These are phyloP conservation scores for Saccostrea echinata DNA, from an alignment of 1,140 invertebrate genomes.

Conservation along the genomic window DNA sequence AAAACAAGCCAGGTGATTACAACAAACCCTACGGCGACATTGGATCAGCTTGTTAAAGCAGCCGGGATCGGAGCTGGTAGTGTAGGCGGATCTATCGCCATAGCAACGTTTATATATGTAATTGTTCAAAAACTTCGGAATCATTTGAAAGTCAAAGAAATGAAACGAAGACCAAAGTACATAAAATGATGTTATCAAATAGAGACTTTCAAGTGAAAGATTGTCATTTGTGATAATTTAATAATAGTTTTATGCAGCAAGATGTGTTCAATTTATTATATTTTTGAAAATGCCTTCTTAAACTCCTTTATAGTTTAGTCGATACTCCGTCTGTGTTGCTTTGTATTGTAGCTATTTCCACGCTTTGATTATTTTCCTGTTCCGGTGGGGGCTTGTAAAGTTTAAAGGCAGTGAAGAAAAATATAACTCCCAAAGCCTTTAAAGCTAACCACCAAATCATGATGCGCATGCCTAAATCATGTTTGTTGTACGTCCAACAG, in stretches of 20 bases:
- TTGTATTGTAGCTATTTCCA: constrained; percentile 8
- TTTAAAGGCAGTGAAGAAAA: constrained; percentile 55
- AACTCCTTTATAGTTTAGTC: background rate
- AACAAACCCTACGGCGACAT: constrained; percentile 51
- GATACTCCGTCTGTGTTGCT: background rate
- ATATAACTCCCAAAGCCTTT: constrained; percentile 55
- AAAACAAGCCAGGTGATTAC: constrained; percentile 40
- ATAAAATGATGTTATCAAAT: background rate
- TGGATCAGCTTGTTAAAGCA: constrained; percentile 49
- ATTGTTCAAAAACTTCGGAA: constrained; percentile 46
- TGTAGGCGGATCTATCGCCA: constrained; percentile 48
- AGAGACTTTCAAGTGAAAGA: background rate
- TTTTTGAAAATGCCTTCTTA: background rate
- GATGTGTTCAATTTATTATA: background rate
- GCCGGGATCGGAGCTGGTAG: constrained; percentile 56
- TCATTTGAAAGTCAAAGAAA: background rate
- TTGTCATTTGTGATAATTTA: background rate
- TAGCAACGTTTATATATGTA: constrained; percentile 54
- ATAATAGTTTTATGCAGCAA: background rate
- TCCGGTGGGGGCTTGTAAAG: constrained; percentile 62
- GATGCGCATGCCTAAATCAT: constrained; percentile 67
- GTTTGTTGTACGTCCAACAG: constrained; percentile 78
- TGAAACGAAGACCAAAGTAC: background rate
- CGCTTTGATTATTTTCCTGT: constrained; percentile 21
- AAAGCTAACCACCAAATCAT: constrained; percentile 60